A percentile compares a stretch with the other conserved stretches of the same genome.
Evolutionary conservation across 2,888 invertebrate species (phyloP).

Genomic region (Orthosia gothica): DNA sequence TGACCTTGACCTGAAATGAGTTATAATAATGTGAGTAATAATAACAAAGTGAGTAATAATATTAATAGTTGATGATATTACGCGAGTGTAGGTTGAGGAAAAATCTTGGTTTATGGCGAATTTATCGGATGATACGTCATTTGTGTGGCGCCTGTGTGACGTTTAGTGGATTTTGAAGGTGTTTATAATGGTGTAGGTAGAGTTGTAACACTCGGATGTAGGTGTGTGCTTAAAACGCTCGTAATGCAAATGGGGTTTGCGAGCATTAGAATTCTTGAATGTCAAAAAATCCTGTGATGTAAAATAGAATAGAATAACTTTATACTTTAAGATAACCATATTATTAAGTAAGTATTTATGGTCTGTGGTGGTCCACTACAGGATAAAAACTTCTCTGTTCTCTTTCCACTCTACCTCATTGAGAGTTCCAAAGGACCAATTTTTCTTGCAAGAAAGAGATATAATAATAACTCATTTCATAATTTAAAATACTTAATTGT

Average conservation of each 20-base stretch:
- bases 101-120: constrained; percentile 38
- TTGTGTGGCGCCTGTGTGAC: constrained; percentile 36
- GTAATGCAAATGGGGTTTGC: too few relatives aligned
- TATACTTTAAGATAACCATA: too few relatives aligned
- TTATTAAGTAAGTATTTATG: too few relatives aligned
- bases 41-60: constrained; percentile 49
- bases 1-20: constrained; percentile 56
- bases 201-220: not conserved
- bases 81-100: constrained; percentile 59
- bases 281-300: too few relatives aligned
- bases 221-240: not conserved
- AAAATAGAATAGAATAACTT: too few relatives aligned
- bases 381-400: too few relatives aligned
- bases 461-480: too few relatives aligned
- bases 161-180: constrained; percentile 6
- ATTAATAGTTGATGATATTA: constrained; percentile 46
- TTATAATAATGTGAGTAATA: constrained; percentile 58
- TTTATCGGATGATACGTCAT: constrained; percentile 50
- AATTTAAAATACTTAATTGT: not conserved
- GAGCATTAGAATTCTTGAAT: too few relatives aligned
- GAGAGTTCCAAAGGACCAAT: too few relatives aligned
- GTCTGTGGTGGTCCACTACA: too few relatives aligned
- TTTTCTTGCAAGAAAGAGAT: too few relatives aligned
- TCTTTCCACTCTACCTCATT: too few relatives aligned
- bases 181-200: not conserved